phyloP scores from a whole-genome alignment of 2,113 vertebrate species.

The Triplophysa dalaica region DNA sequence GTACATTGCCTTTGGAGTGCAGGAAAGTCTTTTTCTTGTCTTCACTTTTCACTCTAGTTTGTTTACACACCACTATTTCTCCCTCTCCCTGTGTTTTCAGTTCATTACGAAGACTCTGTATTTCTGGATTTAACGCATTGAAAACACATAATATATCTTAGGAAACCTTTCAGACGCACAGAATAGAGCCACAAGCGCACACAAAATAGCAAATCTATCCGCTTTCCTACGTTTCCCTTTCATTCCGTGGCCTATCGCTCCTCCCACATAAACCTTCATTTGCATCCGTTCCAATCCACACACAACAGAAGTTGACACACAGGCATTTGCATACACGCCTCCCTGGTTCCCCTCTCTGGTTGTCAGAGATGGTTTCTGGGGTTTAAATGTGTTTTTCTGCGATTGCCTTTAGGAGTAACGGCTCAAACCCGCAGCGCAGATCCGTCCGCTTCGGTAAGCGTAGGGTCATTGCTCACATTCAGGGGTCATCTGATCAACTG shows the following conservation, averaged over 20 bases:
- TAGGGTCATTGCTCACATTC: not conserved
- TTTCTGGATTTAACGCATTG: constrained; percentile 1
- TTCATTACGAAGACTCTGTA: not conserved
- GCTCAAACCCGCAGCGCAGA: not conserved
- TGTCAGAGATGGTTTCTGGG: constrained; percentile 22
- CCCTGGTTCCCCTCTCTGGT: constrained; percentile 10
- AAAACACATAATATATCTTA: constrained; percentile 18
- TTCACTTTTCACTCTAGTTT: constrained; percentile 15
- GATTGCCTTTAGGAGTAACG: constrained; percentile 3
- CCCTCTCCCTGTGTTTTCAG: not conserved
- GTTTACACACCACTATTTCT: not conserved
- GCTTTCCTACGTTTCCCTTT: not conserved
- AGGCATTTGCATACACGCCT: constrained; percentile 17
- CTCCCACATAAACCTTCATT: constrained; percentile 40
- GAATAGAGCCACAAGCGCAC: not conserved
- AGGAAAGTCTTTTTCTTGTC: constrained; percentile 44
- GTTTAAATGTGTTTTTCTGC: constrained; percentile 25
- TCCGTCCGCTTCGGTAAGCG: not conserved
- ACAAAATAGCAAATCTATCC: not conserved
- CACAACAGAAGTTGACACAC: constrained; percentile 17
- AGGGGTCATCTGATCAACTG: constrained; percentile 2
- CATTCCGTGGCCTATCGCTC: not conserved
- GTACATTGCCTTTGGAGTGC: constrained; percentile 49
- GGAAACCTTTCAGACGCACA: constrained; percentile 2
- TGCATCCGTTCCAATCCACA: constrained; percentile 38